Evolutionary conservation across 2,797 vertebrate genomes (phyloP).

Genomic region (Garrulus glandarius): DNA sequence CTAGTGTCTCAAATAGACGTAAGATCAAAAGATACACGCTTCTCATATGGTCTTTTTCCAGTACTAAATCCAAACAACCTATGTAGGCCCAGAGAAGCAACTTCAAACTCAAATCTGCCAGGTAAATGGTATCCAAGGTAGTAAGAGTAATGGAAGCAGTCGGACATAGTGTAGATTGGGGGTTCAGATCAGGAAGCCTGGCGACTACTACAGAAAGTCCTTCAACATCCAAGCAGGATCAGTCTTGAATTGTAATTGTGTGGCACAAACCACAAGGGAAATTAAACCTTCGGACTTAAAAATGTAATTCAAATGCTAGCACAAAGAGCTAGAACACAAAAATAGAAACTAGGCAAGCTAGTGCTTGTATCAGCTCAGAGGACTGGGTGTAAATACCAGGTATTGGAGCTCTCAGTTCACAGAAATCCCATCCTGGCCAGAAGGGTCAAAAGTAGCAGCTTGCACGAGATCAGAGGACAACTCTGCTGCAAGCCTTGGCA

Average conservation of each 20-base stretch:
- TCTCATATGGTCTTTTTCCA: background rate
- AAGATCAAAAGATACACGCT: background rate
- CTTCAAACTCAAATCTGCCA: background rate
- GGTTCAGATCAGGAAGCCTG: background rate
- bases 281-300: background rate
- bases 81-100: rapidly evolving
- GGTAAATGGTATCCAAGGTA: background rate
- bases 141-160: background rate
- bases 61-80: background rate
- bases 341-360: background rate
- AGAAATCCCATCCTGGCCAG: background rate
- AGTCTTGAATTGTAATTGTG: background rate
- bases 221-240: rapidly evolving
- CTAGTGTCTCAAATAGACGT: background rate
- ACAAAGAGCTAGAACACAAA: background rate
- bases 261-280: background rate
- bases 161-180: background rate
- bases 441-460: background rate
- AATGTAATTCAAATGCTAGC: background rate
- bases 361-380: background rate
- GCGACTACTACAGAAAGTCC: background rate
- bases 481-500: background rate
- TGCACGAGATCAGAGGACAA: background rate
- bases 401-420: background rate
- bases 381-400: background rate